These are phyloP conservation scores for Gryon sp. DNA, from an alignment of 1,140 invertebrate species.

Conservation along the genomic window DNA sequence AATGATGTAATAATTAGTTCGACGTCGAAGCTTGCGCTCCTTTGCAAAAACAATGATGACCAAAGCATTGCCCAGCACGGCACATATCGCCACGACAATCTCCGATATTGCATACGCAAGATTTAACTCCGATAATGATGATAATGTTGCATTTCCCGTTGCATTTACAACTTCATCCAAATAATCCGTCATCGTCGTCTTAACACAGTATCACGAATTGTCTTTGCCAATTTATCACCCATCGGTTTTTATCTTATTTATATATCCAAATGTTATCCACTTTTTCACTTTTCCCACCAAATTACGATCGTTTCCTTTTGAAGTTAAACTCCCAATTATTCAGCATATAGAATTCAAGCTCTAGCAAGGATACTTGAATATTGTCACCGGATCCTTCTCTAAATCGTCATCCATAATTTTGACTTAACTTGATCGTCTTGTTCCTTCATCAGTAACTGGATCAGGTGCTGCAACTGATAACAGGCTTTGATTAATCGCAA, in stretches of 20 bases:
- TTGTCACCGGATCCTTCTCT: constrained; percentile 5
- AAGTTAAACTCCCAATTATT: too few relatives aligned
- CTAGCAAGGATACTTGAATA: background rate
- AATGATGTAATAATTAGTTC: constrained; percentile 95
- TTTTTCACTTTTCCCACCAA: too few relatives aligned
- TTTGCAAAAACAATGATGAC: constrained; percentile 90
- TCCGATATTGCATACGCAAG: constrained; percentile 87
- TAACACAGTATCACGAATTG: constrained; percentile 2
- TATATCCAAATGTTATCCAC: background rate
- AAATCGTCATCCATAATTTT: constrained; percentile 24
- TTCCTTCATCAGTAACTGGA: constrained; percentile 13
- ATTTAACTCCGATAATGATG: constrained; percentile 77
- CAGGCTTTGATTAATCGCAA: constrained; percentile 8
- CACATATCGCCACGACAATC: constrained; percentile 88
- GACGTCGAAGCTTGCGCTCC: constrained; percentile 86
- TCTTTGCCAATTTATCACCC: constrained; percentile 4
- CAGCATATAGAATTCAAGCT: too few relatives aligned
- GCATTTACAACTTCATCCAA: constrained; percentile 10
- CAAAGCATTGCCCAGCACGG: constrained; percentile 90
- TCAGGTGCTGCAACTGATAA: constrained; percentile 38
- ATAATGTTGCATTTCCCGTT: constrained; percentile 30
- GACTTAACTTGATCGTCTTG: background rate
- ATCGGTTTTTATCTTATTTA: constrained; percentile 13
- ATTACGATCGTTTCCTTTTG: too few relatives aligned
- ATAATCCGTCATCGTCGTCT: constrained; percentile 48